Evolutionary conservation across 2,113 vertebrate species (phyloP), one percentile per base, ranked within the genome.

Genomic region (Pycnonotus jocosus): DNA sequence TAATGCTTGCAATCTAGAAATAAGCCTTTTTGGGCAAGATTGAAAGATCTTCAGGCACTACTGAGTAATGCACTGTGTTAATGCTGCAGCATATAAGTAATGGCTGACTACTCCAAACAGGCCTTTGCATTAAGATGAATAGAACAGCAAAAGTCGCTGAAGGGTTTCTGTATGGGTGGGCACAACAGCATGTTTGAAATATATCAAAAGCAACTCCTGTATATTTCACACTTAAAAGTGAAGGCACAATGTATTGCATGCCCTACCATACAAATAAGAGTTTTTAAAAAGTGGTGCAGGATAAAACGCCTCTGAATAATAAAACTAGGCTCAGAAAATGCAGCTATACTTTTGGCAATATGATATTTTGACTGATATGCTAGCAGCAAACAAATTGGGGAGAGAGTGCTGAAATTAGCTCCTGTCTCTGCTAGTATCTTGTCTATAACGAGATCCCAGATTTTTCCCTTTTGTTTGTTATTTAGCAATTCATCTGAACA

Each of bases 61-160:
- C 33, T 23, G 31, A 82, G 81, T 85, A 86, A 95, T 66, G 89
- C 60, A 66, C 30, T 77, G 27, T 57, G 53, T 38, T 38, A 38
- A 38, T 94, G 54, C 79, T 19, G 42, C 78, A 73, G 90, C 81
- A 57, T 24, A 13, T 54, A 92, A 93, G 60, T 56, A 84, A 80
- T 91, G 86, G 86, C 90, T 83, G 85, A 92, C 81, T 42, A 80
- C 58, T 86, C 74, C 0, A 7, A 83, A 57, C 56, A 83, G 42
- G 86, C 51, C 71, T 93, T 73, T 86, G 58, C 93, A 90, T 88
- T 90, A 93, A 90, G 85, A 96, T 81, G 68, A 95, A 94, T 94
- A 80, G 81, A 70, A 31, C 25, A 62, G 37, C 88, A 76, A 66
- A 95, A 56, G 71, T 88, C 0, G 0, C 50, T 96, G 90, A 66